Conservation (phyloP, 2,113 vertebrate genomes). For the Azemiops feae region DNA sequence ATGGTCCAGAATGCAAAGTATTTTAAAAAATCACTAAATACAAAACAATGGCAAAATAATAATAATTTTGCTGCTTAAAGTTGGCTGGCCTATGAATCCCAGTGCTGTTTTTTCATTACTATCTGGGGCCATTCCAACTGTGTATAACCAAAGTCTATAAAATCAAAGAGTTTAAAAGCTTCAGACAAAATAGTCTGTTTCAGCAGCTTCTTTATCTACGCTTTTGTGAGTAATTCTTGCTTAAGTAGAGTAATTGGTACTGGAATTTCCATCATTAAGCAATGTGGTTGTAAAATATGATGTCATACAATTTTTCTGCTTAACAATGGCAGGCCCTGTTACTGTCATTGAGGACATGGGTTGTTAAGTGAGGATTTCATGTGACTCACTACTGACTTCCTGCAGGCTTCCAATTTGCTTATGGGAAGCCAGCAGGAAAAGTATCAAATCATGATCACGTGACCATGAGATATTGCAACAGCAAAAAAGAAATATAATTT, state of each 20-base stretch:
- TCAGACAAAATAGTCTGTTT: rapidly evolving
- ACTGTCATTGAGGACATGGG: neutral
- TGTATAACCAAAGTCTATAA: neutral
- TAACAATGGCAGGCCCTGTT: neutral
- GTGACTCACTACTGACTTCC: neutral
- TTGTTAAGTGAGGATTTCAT: neutral
- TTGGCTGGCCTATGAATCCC: neutral
- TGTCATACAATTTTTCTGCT: neutral
- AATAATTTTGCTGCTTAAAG: rapidly evolving
- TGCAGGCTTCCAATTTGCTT: neutral
- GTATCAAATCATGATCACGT: too few species aligned
- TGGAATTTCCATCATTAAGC: neutral
- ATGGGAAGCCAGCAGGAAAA: neutral
- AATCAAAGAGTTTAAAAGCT: rapidly evolving
- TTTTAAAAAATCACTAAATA: neutral
- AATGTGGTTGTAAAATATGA: neutral
- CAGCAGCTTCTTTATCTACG: neutral
- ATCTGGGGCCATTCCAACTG: neutral
- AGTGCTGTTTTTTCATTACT: too few species aligned
- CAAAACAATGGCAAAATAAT: neutral
- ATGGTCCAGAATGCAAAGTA: rapidly evolving
- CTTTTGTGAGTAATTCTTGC: neutral
- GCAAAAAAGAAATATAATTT: too few species aligned
- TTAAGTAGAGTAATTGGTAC: neutral
- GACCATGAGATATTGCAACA: too few species aligned